These are phyloP conservation scores for Prolemur simus DNA, from an alignment of 2,113 vertebrate species.

Conservation along the genomic window DNA sequence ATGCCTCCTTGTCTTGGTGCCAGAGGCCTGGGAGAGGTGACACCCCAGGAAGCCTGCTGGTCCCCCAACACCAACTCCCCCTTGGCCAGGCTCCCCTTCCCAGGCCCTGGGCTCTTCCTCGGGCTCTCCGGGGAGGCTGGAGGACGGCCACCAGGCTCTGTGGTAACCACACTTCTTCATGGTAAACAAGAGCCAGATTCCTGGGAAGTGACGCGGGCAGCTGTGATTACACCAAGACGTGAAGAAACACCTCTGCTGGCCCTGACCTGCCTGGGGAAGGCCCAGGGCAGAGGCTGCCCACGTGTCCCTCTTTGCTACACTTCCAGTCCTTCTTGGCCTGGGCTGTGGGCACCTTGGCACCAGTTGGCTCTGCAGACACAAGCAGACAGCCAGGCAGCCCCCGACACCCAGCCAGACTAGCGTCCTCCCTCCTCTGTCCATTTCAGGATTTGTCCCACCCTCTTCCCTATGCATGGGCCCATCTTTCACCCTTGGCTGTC, in stretches of 20 bases:
- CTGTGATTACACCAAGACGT: constrained; percentile 10
- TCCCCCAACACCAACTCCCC: not conserved
- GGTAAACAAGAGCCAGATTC: constrained; percentile 73
- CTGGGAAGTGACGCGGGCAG: constrained; percentile 49
- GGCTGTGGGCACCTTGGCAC: not conserved
- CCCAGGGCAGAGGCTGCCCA: not conserved
- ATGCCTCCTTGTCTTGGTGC: not conserved
- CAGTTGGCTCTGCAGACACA: not conserved
- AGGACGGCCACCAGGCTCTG: not conserved
- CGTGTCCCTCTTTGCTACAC: not conserved
- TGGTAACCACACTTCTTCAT: constrained; percentile 18
- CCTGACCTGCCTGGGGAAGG: not conserved
- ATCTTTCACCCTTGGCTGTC: not conserved
- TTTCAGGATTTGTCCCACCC: not conserved
- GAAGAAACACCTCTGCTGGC: constrained; percentile 43
- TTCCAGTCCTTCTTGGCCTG: not conserved
- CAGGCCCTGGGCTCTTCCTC: constrained; percentile 23
- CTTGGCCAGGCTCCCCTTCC: not conserved
- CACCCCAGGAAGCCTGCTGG: not conserved
- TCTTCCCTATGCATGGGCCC: not conserved
- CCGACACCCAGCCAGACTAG: not conserved
- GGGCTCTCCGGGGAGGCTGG: constrained; percentile 25
- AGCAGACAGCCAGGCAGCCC: no score
- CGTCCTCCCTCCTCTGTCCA: not conserved
- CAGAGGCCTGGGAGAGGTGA: not conserved